Conservation (phyloP, 2,797 vertebrate species). For the Orestias chungarensis region DNA sequence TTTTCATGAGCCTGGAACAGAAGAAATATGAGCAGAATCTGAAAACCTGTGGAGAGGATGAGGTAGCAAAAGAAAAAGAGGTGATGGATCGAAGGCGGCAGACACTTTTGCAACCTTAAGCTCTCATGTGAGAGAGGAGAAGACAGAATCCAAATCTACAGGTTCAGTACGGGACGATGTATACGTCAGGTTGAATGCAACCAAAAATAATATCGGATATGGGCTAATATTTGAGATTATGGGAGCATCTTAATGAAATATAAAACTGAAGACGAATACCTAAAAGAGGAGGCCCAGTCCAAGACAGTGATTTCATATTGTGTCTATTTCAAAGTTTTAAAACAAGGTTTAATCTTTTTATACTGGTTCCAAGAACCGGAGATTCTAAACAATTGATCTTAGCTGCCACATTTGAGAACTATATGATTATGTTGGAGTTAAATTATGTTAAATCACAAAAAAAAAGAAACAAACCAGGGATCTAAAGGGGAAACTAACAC, state of each 20-base stretch:
- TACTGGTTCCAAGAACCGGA: neutral
- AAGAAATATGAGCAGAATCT: conserved; percentile 70
- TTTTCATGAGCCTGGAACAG: conserved; percentile 68
- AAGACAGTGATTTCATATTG: neutral
- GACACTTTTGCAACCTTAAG: conserved; percentile 39
- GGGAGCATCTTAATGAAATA: neutral
- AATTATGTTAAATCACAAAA: neutral
- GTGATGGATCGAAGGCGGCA: conserved; percentile 44
- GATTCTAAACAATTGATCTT: neutral
- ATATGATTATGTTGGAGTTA: neutral
- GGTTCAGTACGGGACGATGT: neutral
- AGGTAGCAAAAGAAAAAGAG: conserved; percentile 40
- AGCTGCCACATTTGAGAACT: neutral
- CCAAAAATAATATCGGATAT: neutral
- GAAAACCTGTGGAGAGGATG: conserved; percentile 52
- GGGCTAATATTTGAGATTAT: no score
- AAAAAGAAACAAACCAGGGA: neutral
- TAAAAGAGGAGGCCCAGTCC: neutral
- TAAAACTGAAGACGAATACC: neutral
- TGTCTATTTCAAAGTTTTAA: neutral
- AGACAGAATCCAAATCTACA: conserved; percentile 5
- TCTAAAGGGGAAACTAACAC: neutral
- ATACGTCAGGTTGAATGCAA: neutral
- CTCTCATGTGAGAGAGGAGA: conserved; percentile 18
- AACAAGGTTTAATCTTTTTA: neutral